Evolutionary conservation across 2,888 invertebrate genomes (phyloP), one percentile per base, ranked within the genome.

Genomic region (Trissoscelio sp.): DNA sequence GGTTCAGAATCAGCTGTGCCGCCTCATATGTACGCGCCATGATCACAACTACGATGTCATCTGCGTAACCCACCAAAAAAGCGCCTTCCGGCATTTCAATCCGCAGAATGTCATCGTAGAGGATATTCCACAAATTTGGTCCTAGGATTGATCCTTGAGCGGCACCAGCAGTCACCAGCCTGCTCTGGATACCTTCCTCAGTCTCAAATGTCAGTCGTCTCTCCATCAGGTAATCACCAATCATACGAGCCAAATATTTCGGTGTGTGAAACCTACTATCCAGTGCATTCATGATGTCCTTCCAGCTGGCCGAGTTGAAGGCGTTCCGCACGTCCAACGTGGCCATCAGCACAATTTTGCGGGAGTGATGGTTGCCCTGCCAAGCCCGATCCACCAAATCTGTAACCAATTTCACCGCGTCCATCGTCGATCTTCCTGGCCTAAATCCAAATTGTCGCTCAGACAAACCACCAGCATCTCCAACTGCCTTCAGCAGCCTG

Each of bases 351-450:
- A 34, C 22, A 14, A 72, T 24, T 9, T 14, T 46, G 16, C 75
- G 48, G 4, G 78, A 82, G 14, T 20, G 74, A 46, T 44, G 82
- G 39, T 67, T 78, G 20, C 48, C 70, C 31, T 9, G 75, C 24
- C 24, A 24, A 4, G 24, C 24, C n/a, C n/a, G n/a, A n/a, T n/a
- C n/a, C n/a, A n/a, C n/a, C n/a, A n/a, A n/a, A n/a, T n/a, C n/a
- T n/a, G n/a, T n/a, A n/a, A n/a, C n/a, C n/a, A n/a, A n/a, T n/a
- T n/a, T n/a, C n/a, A n/a, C n/a, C n/a, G n/a, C n/a, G n/a, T n/a
- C n/a, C n/a, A n/a, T n/a, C n/a, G n/a, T n/a, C n/a, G n/a, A n/a
- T n/a, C n/a, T n/a, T n/a, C n/a, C n/a, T n/a, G n/a, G n/a, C n/a
- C n/a, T n/a, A n/a, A n/a, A n/a, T n/a, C n/a, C n/a, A n/a, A n/a